Base-by-base conservation (phyloP, 2,797 vertebrate genomes). In the Gymnothorax javanicus region DNA sequence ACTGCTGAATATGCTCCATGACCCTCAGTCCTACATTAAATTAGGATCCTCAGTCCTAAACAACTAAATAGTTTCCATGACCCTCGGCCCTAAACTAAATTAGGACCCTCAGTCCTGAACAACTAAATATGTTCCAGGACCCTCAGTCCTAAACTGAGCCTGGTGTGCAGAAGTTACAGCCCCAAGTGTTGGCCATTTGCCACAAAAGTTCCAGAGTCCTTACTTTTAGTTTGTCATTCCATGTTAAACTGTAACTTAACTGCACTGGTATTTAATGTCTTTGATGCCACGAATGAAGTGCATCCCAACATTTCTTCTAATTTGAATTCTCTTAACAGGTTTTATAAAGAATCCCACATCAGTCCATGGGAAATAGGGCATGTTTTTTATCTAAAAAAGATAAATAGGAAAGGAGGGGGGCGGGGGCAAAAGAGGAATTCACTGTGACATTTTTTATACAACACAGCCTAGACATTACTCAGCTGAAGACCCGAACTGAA, bases 381-480 rank as follows among this genome's bases (percentile, higher is more conserved):
- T 54, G 52, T 23, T 43, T 73, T 73, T 43, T 25, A 73, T 85
- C n/a, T 57, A 43, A 83, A 81, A 27, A 64, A 88, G 54, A 67
- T 82, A 43, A 86, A 69, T 56, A 82, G 50, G 12, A 62, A 86
- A 82, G 85, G 56, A 27, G 52, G 43, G 25, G 27, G 56, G 62
- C 5, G 64, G 56, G 33, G 75, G 25, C 9, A 77, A 25, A 33
- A 57, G 85, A 33, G 58, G n/a, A 83, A 88, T 88, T 91, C 90
- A 89, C 82, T 67, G 87, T 50, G 82, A 81, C 85, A 75, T 86
- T 83, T 90, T 89, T 87, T 85, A 91, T 90, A 89, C 91, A 89
- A 90, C 85, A 84, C 67, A 71, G 87, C 86, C 86, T 73, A 86
- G 88, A 84, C 58, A 75, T n/a, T 43, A n/a, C 64, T 83, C 60